Base-by-base conservation (phyloP, 23 tunicate genomes). In the Halocynthia aurantium region DNA sequence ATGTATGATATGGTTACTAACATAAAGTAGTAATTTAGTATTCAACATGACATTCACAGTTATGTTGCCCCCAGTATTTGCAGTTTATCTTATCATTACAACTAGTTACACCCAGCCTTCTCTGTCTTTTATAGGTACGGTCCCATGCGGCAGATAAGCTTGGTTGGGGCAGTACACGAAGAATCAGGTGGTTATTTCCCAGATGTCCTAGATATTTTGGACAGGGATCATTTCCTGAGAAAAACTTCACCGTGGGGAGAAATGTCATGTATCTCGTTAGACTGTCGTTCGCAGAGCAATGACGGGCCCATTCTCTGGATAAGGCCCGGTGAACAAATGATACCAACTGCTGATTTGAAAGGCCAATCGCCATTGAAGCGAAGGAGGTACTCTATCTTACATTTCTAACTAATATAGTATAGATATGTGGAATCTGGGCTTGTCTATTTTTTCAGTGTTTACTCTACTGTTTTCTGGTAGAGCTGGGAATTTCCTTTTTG, bases 281-380 rank as follows among this genome's bases (percentile, higher is more conserved):
- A 74, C 8, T 75, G 95, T 57, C 76, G 94, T 10, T 81, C 88
- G 10, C 83, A 21, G 6, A 87, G 94, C 57, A 84, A 88, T 72
- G 98, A 94, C 72, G 98, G 98, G 13, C 98, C 98, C 7, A 94
- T 94, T 51, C 72, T 88, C 71, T 94, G 98, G 98, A 87, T 94
- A 31, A 65, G 98, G 57, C 95, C 98, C 0, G 98, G 98, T 19
- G 98, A 94, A 77, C 98, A 94, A 72, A 94, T 84, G 94, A 89
- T 94, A 6, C 94, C 98, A 6, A 80, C 96, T 7, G 91, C 97
- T 68, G 87, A 85, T 67, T 77, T 82, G 71, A 78, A 73, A 76
- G 89, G 86, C 9, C 17, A 62, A 10, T 63, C 78, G 19, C 31
- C 22, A 31, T 54, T 54, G 22, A 40, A 63, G 21, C 55, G 78